phyloP scores from a whole-genome alignment of 2,113 vertebrate genomes.

The Lathamus discolor region DNA sequence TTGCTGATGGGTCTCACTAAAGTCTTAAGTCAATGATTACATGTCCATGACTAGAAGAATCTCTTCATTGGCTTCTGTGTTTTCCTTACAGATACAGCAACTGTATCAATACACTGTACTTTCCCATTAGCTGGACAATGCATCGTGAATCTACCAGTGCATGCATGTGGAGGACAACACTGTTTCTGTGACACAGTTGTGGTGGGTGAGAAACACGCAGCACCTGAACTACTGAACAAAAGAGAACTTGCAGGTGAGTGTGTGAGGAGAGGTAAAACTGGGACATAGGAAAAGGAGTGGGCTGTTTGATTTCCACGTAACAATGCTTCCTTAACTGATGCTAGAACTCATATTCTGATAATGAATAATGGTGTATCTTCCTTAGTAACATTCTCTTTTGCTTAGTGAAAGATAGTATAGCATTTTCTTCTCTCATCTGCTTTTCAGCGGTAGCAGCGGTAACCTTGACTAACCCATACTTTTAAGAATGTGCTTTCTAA shows the following conservation, averaged over 20 bases:
- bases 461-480: neutral
- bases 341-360: neutral
- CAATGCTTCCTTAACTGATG: neutral
- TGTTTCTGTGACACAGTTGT: rapidly evolving
- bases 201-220: rapidly evolving
- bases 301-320: slow-evolving; percentile 1
- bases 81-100: neutral
- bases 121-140: too few species aligned
- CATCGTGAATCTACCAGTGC: rapidly evolving
- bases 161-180: rapidly evolving
- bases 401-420: neutral
- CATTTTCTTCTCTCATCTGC: neutral
- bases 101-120: too few species aligned
- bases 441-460: neutral
- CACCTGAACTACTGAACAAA: rapidly evolving
- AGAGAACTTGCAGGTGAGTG: neutral
- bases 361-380: neutral
- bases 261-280: neutral
- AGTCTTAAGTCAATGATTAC: neutral
- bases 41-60: neutral
- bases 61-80: neutral
- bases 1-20: neutral
- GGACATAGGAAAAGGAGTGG: neutral
- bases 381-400: neutral
- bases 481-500: neutral